These are phyloP conservation scores for Fissipunctia ypsillon DNA, from an alignment of 2,888 invertebrate species.

Conservation along the genomic window DNA sequence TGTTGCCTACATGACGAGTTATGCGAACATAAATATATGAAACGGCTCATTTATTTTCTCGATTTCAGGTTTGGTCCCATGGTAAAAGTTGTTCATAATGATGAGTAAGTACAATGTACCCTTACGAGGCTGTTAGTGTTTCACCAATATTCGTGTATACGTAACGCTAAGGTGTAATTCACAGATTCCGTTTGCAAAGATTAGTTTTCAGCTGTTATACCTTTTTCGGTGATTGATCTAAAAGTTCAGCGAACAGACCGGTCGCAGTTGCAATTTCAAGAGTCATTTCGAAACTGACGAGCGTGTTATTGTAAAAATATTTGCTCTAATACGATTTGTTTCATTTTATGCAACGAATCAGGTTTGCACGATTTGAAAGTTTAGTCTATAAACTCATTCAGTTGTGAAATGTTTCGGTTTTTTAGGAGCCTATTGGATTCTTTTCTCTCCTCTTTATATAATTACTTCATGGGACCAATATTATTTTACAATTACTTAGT, in stretches of 20 bases:
- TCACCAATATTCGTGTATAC: background rate
- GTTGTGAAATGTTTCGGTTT: conserved; percentile 32
- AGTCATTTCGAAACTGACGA: conserved; percentile 31
- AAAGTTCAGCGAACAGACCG: conserved; percentile 25
- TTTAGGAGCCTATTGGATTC: conserved; percentile 1
- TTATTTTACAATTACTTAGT: background rate
- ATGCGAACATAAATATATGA: too few species aligned
- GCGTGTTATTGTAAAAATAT: conserved; percentile 43
- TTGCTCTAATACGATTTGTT: conserved; percentile 58
- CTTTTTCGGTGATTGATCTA: conserved; percentile 18
- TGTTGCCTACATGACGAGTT: too few species aligned
- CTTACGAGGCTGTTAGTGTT: too few species aligned
- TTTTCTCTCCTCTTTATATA: background rate
- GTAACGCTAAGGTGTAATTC: too few species aligned
- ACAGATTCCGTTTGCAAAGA: background rate
- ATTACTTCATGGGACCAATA: background rate
- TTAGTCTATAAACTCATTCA: conserved; percentile 37
- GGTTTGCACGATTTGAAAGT: conserved; percentile 70
- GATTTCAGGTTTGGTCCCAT: too few species aligned
- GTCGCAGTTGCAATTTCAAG: conserved; percentile 15
- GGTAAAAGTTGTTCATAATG: too few species aligned
- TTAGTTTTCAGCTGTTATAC: background rate
- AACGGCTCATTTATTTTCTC: too few species aligned
- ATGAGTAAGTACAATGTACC: too few species aligned
- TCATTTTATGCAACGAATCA: conserved; percentile 67